Evolutionary conservation across 2,797 vertebrate genomes (phyloP), one percentile per base, ranked within the genome.

Genomic region (Lacerta viridis): DNA sequence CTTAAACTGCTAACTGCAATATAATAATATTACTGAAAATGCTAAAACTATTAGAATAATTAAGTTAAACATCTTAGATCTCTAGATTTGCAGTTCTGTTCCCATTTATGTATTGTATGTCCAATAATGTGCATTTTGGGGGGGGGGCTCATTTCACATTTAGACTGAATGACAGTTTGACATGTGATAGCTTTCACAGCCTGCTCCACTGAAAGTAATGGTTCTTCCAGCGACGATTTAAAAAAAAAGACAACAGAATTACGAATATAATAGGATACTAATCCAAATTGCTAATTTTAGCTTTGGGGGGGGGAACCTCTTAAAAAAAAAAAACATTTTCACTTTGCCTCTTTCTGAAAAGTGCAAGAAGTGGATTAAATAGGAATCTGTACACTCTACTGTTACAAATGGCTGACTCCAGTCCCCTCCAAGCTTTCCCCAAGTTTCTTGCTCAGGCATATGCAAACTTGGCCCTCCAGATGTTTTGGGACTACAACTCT

Each of bases 151-250:
- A 78, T 88, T 89, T 66, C 85, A 84, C 8, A 89, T 23, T 25
- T 81, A 59, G 15, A 87, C 80, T 89, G 90, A 92, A 80, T 25
- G 2, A 41, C 50, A 90, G 4, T 6, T 72, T 80, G 10, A 0
- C 83, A 93, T 94, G 80, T 68, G 88, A 87, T 20, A 93, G 64
- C 2, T 90, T 87, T 80, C 36, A 85, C 4, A 9, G 25, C 11
- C 41, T 18, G 41, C 20, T 88, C 46, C 27, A 69, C 15, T 91
- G 77, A 29, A 89, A 89, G 50, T 36, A 87, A 83, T 7, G 4
- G 55, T 36, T 83, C 55, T 39, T 83, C 50, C n/a, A 17, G 11
- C 10, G 39, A 82, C 68, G 0, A 50, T 27, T 55, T 0, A 55
- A 55, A 81, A 55, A 81, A 59, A 29, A 55, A 41, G 39, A 17